These are phyloP conservation scores for Aphaenogaster floridana DNA, from an alignment of 1,140 invertebrate genomes.

Conservation along the genomic window DNA sequence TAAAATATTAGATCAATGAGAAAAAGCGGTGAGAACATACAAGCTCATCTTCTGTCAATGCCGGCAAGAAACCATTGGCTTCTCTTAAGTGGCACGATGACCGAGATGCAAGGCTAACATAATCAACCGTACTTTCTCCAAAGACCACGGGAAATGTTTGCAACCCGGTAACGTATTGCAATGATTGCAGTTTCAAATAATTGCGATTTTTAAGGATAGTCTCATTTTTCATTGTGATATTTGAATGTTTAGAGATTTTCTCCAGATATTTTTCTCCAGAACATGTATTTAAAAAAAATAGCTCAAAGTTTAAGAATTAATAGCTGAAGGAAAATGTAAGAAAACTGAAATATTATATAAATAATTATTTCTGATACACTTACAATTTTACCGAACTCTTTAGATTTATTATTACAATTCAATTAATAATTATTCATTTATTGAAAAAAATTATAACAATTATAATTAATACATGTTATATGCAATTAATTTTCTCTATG, in stretches of 20 bases:
- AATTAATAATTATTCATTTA: too few relatives aligned
- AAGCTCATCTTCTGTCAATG: conserved; percentile 61
- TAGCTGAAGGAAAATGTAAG: not conserved
- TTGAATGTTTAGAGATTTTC: not conserved
- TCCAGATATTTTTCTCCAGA: not conserved
- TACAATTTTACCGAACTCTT: not conserved
- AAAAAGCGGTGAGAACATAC: conserved; percentile 29
- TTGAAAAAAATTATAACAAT: not conserved
- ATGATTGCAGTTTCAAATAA: conserved; percentile 38
- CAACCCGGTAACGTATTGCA: conserved; percentile 12
- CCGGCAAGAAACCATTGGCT: conserved; percentile 52
- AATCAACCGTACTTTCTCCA: conserved; percentile 84
- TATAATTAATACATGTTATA: not conserved
- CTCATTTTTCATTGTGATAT: not conserved
- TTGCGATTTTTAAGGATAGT: conserved; percentile 2
- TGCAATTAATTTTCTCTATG: not conserved
- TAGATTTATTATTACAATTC: not conserved
- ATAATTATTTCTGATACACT: not conserved
- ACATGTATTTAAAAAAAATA: not conserved
- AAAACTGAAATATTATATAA: not conserved
- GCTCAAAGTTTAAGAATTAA: not conserved
- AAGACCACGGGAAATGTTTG: conserved; percentile 61
- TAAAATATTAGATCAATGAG: not conserved
- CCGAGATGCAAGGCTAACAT: conserved; percentile 84
- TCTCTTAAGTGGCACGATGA: conserved; percentile 82